Percentiles rank a stretch among this genome's conserved stretches.
Conservation (phyloP, 2,113 vertebrate genomes). For the Callocephalon fimbriatum region DNA sequence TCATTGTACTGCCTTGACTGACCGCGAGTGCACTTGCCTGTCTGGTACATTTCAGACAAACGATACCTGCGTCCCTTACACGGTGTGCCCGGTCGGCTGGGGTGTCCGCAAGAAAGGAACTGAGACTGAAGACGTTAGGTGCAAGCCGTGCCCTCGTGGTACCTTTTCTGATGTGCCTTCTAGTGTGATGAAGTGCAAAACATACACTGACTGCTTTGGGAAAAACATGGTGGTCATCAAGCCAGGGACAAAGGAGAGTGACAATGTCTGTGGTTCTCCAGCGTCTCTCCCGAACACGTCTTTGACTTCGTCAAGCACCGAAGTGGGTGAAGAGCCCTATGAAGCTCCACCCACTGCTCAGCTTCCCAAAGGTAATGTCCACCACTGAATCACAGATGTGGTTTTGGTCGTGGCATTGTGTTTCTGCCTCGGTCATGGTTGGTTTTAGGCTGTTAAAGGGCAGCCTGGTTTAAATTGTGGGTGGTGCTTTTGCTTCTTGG, state of each 20-base stretch:
- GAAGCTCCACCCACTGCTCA: conserved; percentile 61
- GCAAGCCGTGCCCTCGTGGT: conserved; percentile 86
- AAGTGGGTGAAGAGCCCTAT: conserved; percentile 31
- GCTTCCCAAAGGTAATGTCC: conserved; percentile 77
- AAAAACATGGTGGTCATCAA: conserved; percentile 82
- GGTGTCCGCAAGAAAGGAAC: conserved; percentile 89
- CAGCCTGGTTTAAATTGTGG: not conserved
- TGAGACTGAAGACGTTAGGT: conserved; percentile 87
- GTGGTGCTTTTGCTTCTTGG: not conserved
- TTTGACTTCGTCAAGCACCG: conserved; percentile 28
- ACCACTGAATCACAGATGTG: not conserved
- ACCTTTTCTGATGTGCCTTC: conserved; percentile 91
- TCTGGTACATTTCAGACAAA: conserved; percentile 79
- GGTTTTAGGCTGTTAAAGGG: not conserved
- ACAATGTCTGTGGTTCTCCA: conserved; percentile 86
- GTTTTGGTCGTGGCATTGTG: not conserved
- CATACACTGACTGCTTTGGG: conserved; percentile 86
- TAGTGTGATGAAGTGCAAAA: conserved; percentile 83
- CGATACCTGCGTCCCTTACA: conserved; percentile 82
- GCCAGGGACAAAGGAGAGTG: conserved; percentile 84
- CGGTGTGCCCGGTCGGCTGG: conserved; percentile 86
- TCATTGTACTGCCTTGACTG: conserved; percentile 85
- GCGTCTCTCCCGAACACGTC: conserved; percentile 28
- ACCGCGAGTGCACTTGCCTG: conserved; percentile 90
- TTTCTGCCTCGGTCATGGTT: not conserved